These are phyloP conservation scores for Prionace glauca DNA, from an alignment of 2,797 vertebrate species.

Conservation along the genomic window DNA sequence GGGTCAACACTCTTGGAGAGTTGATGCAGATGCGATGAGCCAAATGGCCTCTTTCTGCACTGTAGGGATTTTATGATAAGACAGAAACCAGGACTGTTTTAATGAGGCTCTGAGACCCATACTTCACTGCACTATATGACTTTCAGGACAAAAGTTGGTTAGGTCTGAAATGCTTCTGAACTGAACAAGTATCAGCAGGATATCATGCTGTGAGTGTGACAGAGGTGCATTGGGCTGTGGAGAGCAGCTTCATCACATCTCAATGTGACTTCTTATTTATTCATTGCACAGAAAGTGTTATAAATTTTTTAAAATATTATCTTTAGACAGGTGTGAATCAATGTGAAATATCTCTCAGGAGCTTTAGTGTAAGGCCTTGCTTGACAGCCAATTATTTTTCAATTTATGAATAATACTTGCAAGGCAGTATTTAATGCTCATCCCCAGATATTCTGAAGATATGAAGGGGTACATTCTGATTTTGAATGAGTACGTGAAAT, in stretches of 20 bases:
- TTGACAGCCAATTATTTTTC: background rate
- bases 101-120: background rate
- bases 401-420: background rate
- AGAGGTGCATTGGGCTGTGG: background rate
- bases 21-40: too few relatives aligned
- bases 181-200: background rate
- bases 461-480: background rate
- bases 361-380: background rate
- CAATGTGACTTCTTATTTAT: background rate
- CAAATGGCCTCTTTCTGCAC: too few relatives aligned
- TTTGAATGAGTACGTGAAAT: background rate
- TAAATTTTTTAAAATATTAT: background rate
- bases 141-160: background rate
- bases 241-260: background rate
- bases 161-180: background rate
- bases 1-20: too few relatives aligned
- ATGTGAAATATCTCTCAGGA: background rate
- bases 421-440: background rate
- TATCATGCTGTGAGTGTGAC: background rate
- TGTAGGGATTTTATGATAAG: too few relatives aligned
- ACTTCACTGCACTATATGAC: too few relatives aligned
- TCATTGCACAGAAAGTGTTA: background rate
- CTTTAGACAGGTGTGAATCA: conserved; percentile 5
- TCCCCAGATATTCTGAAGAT: background rate
- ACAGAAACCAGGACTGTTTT: background rate